Conservation (phyloP, 2,888 invertebrate genomes). For the Marasmarcha lunaedactyla region DNA sequence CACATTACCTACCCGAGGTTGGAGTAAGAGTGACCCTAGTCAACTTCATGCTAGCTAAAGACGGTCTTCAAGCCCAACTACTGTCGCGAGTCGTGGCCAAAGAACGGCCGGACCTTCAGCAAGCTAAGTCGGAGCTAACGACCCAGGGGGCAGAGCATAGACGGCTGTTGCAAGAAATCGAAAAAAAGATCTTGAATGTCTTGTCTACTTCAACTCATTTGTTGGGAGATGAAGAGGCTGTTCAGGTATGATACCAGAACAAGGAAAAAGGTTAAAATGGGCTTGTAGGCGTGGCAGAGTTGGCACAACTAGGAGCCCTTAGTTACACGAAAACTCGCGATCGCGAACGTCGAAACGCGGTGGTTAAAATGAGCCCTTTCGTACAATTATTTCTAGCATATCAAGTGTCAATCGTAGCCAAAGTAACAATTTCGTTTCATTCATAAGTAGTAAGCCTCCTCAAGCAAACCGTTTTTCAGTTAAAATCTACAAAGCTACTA, state of each 20-base stretch:
- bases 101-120: conserved; percentile 91
- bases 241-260: conserved; percentile 59
- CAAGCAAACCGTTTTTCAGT: too few relatives aligned
- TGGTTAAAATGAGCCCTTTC: too few relatives aligned
- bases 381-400: too few relatives aligned
- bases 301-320: too few relatives aligned
- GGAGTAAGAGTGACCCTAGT: conserved; percentile 91
- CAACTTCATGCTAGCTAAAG: conserved; percentile 93
- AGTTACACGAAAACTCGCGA: too few relatives aligned
- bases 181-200: conserved; percentile 85
- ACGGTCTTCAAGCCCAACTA: conserved; percentile 90
- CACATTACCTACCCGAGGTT: conserved; percentile 94
- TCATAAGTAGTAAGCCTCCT: too few relatives aligned
- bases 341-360: too few relatives aligned
- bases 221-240: conserved; percentile 92
- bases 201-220: conserved; percentile 60
- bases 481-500: too few relatives aligned
- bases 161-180: conserved; percentile 86
- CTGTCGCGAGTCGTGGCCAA: conserved; percentile 91
- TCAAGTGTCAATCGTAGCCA: too few relatives aligned
- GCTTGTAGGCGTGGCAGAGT: too few relatives aligned
- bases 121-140: conserved; percentile 89
- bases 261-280: too few relatives aligned
- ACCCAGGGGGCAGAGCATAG: conserved; percentile 89
- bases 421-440: too few relatives aligned